A percentile compares a stretch with the other conserved stretches of the same genome.
Conservation (phyloP, 2,888 invertebrate genomes). For the Melanargia galathea region DNA sequence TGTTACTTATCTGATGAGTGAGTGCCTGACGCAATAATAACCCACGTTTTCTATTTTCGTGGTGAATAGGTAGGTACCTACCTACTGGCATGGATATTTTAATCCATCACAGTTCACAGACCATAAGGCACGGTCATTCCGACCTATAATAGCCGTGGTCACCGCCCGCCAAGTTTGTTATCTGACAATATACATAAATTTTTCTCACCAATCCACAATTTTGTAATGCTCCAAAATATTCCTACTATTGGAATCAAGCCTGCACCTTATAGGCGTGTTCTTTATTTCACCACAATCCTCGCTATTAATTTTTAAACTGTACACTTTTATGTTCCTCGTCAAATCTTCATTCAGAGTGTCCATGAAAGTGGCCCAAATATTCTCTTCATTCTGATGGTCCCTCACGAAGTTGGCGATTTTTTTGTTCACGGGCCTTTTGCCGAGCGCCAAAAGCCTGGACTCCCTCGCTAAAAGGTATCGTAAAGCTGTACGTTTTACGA, state of each 20-base stretch:
- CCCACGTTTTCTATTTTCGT: no score
- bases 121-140: no score
- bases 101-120: no score
- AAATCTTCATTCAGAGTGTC: slow-evolving; percentile 68
- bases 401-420: slow-evolving; percentile 66
- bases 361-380: slow-evolving; percentile 58
- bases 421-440: slow-evolving; percentile 66
- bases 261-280: slow-evolving; percentile 10
- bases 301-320: slow-evolving; percentile 48
- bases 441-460: slow-evolving; percentile 59
- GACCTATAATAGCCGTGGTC: no score
- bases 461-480: slow-evolving; percentile 63
- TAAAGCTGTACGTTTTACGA: slow-evolving; percentile 61
- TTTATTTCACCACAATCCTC: slow-evolving; percentile 38
- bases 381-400: slow-evolving; percentile 52
- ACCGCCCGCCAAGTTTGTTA: neutral
- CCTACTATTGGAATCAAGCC: slow-evolving; percentile 11
- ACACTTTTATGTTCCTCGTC: slow-evolving; percentile 65
- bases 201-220: slow-evolving; percentile 32
- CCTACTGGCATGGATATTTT: no score
- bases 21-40: no score
- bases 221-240: slow-evolving; percentile 40
- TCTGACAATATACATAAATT: no score
- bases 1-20: no score
- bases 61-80: no score